These are phyloP conservation scores for Chiloscyllium punctatum DNA, from an alignment of 2,797 vertebrate species.

Conservation along the genomic window DNA sequence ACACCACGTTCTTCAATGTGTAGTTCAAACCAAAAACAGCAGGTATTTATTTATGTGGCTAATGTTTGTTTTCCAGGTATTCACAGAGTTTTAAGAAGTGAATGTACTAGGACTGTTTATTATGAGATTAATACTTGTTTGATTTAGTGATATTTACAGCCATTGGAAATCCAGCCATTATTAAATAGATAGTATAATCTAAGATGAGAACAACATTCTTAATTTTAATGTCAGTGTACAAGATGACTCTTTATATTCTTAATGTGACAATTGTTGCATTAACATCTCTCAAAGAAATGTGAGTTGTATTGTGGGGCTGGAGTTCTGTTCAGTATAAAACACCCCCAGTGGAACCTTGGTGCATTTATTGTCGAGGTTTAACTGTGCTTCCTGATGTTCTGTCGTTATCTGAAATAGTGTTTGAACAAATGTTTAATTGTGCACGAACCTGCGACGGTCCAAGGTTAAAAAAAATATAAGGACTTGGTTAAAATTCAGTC, in stretches of 20 bases:
- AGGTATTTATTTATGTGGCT: background rate
- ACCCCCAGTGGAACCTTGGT: too few relatives aligned
- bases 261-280: background rate
- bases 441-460: background rate
- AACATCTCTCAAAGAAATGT: background rate
- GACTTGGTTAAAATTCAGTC: too few relatives aligned
- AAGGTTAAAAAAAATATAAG: background rate
- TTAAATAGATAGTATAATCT: background rate
- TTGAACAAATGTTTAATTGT: slow-evolving; percentile 26
- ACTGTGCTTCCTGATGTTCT: background rate
- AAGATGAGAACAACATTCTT: background rate
- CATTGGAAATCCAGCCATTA: background rate
- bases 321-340: background rate
- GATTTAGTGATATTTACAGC: background rate
- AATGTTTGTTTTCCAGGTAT: background rate
- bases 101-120: background rate
- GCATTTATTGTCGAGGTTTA: background rate
- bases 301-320: background rate
- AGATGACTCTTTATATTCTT: background rate
- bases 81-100: background rate
- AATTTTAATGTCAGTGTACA: background rate
- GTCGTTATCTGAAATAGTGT: background rate
- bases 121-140: background rate
- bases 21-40: background rate
- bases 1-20: background rate